A percentile compares a stretch with the other conserved stretches of the same genome.
Conservation (phyloP, 2,797 vertebrate genomes). For the Takifugu rubripes region DNA sequence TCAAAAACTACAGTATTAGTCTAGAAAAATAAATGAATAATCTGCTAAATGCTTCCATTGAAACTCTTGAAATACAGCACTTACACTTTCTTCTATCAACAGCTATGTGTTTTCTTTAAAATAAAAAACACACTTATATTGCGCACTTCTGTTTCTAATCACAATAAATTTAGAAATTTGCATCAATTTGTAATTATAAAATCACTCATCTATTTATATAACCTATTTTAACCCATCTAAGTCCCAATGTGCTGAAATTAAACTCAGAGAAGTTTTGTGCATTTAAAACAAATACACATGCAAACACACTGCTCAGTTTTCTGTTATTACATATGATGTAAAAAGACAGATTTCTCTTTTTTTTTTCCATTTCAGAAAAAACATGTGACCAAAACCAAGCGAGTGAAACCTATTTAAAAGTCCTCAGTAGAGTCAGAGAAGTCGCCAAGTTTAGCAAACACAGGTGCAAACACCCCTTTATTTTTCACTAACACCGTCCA, state of each 20-base stretch:
- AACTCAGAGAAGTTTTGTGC: constrained; percentile 2
- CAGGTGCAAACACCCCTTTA: constrained; percentile 39
- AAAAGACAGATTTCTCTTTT: background rate
- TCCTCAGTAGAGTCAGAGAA: constrained; percentile 37
- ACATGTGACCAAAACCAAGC: constrained; percentile 8
- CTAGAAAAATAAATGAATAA: no score
- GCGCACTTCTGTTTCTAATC: constrained; percentile 12
- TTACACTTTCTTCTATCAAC: constrained; percentile 59
- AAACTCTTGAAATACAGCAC: constrained; percentile 65
- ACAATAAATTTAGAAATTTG: background rate
- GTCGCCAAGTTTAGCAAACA: constrained; percentile 58
- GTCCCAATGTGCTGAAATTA: constrained; percentile 21
- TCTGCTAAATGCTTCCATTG: no score
- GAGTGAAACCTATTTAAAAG: constrained; percentile 39
- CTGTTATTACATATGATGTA: constrained; percentile 1
- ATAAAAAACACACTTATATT: background rate
- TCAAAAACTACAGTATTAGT: background rate
- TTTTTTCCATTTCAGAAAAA: constrained; percentile 3
- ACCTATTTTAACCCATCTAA: constrained; percentile 3
- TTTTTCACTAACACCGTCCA: no score
- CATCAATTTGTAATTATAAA: no score
- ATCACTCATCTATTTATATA: background rate
- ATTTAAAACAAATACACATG: constrained; percentile 16
- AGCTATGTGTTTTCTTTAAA: background rate
- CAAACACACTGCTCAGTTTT: constrained; percentile 20